Evolutionary conservation across 2,888 invertebrate species (phyloP).

Genomic region (Busseola fusca): DNA sequence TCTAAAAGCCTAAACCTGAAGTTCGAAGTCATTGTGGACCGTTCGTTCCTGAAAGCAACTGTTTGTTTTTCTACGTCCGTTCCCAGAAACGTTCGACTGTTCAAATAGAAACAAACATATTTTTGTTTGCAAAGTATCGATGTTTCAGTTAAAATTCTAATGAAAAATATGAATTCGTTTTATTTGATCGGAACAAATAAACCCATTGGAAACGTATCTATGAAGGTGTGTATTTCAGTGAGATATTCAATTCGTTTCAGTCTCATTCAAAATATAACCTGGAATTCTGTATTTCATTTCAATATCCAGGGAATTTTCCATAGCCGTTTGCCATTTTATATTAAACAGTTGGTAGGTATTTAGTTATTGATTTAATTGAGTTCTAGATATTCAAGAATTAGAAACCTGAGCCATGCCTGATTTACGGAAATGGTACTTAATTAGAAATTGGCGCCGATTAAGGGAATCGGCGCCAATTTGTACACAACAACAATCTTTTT

Average conservation of each 20-base stretch:
- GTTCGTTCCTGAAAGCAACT: conserved; percentile 10
- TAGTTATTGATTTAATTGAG: background rate
- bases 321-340: background rate
- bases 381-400: background rate
- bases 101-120: conserved; percentile 13
- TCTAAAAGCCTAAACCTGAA: background rate
- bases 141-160: conserved; percentile 19
- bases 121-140: conserved; percentile 16
- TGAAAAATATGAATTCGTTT: conserved; percentile 20
- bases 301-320: background rate
- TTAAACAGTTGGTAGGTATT: background rate
- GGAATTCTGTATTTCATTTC: background rate
- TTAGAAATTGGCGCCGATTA: background rate
- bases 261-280: background rate
- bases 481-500: no score
- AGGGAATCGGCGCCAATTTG: no score
- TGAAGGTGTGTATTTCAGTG: background rate
- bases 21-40: conserved; percentile 19
- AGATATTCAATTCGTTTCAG: conserved; percentile 3
- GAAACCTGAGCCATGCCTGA: background rate
- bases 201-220: background rate
- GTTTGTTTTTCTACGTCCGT: conserved; percentile 26
- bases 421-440: background rate
- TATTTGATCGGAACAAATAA: conserved; percentile 14
- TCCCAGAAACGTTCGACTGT: conserved; percentile 11